Percentiles rank a stretch among this genome's conserved stretches.
phyloP scores from a whole-genome alignment of 2,797 vertebrate species.

The Erpetoichthys calabaricus region DNA sequence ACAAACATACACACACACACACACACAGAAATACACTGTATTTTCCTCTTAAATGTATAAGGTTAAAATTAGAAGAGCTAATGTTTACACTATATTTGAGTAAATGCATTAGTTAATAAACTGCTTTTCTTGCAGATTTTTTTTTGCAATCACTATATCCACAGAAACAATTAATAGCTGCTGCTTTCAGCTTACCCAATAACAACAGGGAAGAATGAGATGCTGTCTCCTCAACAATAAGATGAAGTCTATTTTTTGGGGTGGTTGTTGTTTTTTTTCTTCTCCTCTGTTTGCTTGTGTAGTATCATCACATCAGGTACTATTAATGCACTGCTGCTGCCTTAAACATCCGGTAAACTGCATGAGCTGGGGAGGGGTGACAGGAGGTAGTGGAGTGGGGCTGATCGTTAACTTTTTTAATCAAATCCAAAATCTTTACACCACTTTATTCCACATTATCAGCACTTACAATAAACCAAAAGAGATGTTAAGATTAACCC shows the following conservation, averaged over 20 bases:
- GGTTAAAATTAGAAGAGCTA: too few species aligned
- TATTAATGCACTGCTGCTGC: slow-evolving; percentile 19
- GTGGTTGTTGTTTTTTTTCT: slow-evolving; percentile 15
- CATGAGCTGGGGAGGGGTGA: background rate
- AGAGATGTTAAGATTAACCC: background rate
- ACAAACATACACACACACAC: background rate
- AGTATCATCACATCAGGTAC: slow-evolving; percentile 18
- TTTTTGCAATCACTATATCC: too few species aligned
- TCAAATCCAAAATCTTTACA: slow-evolving; percentile 10
- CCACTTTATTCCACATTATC: slow-evolving; percentile 8
- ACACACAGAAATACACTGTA: background rate
- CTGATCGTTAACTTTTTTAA: slow-evolving; percentile 7
- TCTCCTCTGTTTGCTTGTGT: slow-evolving; percentile 10
- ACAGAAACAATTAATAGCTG: background rate
- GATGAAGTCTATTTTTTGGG: background rate
- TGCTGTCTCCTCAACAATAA: slow-evolving; percentile 8
- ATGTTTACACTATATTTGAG: too few species aligned
- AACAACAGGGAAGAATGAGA: background rate
- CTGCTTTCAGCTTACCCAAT: slow-evolving; percentile 7
- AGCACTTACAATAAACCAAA: slow-evolving; percentile 9
- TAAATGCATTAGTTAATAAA: too few species aligned
- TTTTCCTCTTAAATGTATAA: too few species aligned
- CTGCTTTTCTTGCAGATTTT: too few species aligned
- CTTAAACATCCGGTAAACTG: slow-evolving; percentile 22
- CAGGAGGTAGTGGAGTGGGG: background rate